Evolutionary conservation across 1,140 invertebrate species (phyloP).

Genomic region (Bicyclus anynana): DNA sequence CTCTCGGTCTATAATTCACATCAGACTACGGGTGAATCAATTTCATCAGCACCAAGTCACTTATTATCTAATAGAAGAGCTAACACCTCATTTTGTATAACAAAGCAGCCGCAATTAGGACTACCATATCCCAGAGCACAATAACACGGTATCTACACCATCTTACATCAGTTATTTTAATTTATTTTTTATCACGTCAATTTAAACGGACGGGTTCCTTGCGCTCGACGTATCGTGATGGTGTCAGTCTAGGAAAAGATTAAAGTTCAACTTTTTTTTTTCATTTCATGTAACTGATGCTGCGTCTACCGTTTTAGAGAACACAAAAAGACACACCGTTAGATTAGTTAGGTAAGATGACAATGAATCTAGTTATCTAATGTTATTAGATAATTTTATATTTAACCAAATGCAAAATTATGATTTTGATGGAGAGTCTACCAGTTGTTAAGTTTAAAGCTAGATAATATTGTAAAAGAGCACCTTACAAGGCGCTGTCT

Average conservation of each 20-base stretch:
- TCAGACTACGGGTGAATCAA: constrained; percentile 48
- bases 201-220: constrained; percentile 65
- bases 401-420: too few species aligned
- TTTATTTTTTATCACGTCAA: constrained; percentile 73
- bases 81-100: constrained; percentile 76
- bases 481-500: too few species aligned
- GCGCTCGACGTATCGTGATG: constrained; percentile 39
- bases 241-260: constrained; percentile 43
- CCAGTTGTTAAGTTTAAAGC: too few species aligned
- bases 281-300: constrained; percentile 42
- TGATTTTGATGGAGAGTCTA: too few species aligned
- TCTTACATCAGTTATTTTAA: constrained; percentile 66
- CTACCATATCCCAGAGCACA: constrained; percentile 60
- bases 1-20: too few species aligned
- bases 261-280: constrained; percentile 56
- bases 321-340: not conserved
- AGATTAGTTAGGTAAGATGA: not conserved
- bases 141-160: constrained; percentile 69
- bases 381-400: too few species aligned
- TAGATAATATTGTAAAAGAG: too few species aligned
- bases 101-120: constrained; percentile 71
- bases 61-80: constrained; percentile 74
- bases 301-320: not conserved
- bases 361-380: not conserved
- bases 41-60: constrained; percentile 51